A percentile compares a stretch with the other conserved stretches of the same genome.
Evolutionary conservation across 2,797 vertebrate genomes (phyloP).

Genomic region (Acanthis flammea): DNA sequence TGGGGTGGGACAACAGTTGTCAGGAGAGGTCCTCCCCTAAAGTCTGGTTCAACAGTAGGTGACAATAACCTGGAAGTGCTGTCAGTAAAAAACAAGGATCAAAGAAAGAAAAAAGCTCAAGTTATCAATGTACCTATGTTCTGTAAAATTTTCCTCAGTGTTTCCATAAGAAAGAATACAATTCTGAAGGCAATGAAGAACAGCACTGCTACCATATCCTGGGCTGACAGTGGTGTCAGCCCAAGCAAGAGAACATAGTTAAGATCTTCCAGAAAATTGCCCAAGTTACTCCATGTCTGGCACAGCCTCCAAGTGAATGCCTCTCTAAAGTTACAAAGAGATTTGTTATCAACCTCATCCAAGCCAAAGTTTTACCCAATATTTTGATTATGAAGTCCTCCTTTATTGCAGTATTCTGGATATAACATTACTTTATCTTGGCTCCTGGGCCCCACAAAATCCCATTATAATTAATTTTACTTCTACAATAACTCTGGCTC

Average conservation of each 20-base stretch:
- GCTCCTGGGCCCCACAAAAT: conserved; percentile 51
- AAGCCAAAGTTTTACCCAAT: neutral
- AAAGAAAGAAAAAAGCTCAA: neutral
- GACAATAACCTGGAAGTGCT: neutral
- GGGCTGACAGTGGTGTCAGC: neutral
- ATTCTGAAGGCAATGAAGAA: neutral
- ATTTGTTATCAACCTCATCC: neutral
- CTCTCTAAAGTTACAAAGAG: neutral
- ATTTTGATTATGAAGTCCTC: conserved; percentile 9
- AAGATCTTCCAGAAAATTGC: neutral
- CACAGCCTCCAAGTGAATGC: neutral
- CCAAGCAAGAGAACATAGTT: neutral
- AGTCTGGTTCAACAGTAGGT: neutral
- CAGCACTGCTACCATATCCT: neutral
- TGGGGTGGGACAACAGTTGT: neutral
- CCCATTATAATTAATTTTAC: conserved; percentile 49
- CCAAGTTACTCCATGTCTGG: neutral
- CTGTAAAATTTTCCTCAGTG: neutral
- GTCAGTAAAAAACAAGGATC: neutral
- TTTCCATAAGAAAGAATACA: neutral
- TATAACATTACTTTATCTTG: conserved; percentile 30
- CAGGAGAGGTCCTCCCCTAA: neutral
- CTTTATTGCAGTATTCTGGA: conserved; percentile 14
- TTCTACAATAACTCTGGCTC: conserved; percentile 19
- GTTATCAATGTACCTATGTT: neutral